phyloP scores from a whole-genome alignment of 2,113 vertebrate genomes.

The Hippocampus comes region DNA sequence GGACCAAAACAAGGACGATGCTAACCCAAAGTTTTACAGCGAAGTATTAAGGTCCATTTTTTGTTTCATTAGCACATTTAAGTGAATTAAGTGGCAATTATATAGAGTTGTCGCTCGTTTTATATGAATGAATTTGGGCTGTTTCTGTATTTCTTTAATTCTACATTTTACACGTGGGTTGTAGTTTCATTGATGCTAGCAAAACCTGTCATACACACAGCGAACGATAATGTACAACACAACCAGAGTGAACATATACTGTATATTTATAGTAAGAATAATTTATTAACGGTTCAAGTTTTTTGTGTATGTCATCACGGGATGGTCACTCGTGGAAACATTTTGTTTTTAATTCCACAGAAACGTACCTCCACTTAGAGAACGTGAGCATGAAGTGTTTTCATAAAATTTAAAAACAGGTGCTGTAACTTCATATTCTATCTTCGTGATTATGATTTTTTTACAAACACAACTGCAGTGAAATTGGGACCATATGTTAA shows the following conservation, averaged over 20 bases:
- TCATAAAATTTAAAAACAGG: not conserved
- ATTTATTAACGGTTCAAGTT: not conserved
- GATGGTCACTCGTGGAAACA: not conserved
- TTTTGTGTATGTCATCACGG: not conserved
- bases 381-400: not conserved
- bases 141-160: not conserved
- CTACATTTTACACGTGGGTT: not conserved
- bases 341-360: not conserved
- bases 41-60: slow-evolving; percentile 61
- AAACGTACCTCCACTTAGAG: not conserved
- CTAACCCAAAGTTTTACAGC: slow-evolving; percentile 23
- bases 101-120: not conserved
- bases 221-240: not conserved
- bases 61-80: fast-evolving
- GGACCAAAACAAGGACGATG: slow-evolving; percentile 35
- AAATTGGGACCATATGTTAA: too few species aligned
- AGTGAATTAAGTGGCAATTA: not conserved
- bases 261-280: not conserved
- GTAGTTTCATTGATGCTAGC: not conserved
- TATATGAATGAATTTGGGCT: not conserved
- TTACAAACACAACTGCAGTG: too few species aligned
- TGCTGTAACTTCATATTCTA: not conserved
- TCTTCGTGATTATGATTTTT: too few species aligned
- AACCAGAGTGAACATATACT: not conserved
- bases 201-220: not conserved